A percentile compares a stretch with the other conserved stretches of the same genome.
phyloP scores from a whole-genome alignment of 2,888 invertebrate genomes.

The Aethes cnicana region DNA sequence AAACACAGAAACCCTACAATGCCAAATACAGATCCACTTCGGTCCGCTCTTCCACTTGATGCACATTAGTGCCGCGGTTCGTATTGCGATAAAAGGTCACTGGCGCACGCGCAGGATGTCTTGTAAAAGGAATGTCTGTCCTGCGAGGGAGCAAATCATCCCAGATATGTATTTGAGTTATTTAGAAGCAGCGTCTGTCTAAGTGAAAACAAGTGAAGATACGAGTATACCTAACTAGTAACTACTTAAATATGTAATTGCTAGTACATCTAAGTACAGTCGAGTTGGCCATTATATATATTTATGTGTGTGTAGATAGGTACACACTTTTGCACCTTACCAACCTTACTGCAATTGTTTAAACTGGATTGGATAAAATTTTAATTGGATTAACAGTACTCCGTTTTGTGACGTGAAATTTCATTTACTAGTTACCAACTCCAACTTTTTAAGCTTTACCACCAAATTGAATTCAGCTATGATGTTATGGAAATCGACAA shows the following conservation, averaged over 20 bases:
- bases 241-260: not conserved
- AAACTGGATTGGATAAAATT: too few relatives aligned
- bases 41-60: constrained; percentile 22
- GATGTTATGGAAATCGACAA: too few relatives aligned
- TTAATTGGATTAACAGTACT: too few relatives aligned
- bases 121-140: constrained; percentile 30
- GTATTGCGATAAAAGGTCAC: constrained; percentile 30
- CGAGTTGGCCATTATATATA: too few relatives aligned
- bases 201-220: constrained; percentile 8
- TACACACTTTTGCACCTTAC: too few relatives aligned
- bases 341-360: too few relatives aligned
- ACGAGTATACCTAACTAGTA: constrained; percentile 4
- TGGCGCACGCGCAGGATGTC: constrained; percentile 24
- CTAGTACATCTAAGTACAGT: too few relatives aligned
- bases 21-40: constrained; percentile 9
- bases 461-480: too few relatives aligned
- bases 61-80: constrained; percentile 27
- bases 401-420: too few relatives aligned
- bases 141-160: constrained; percentile 12
- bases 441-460: too few relatives aligned
- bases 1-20: constrained; percentile 11
- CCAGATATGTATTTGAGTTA: not conserved
- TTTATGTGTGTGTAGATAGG: too few relatives aligned
- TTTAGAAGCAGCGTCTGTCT: not conserved
- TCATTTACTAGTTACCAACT: too few relatives aligned